Percentiles rank a stretch among this genome's conserved stretches.
Evolutionary conservation across 2,113 vertebrate species (phyloP).

Genomic region (Porphyrio hochstetteri): DNA sequence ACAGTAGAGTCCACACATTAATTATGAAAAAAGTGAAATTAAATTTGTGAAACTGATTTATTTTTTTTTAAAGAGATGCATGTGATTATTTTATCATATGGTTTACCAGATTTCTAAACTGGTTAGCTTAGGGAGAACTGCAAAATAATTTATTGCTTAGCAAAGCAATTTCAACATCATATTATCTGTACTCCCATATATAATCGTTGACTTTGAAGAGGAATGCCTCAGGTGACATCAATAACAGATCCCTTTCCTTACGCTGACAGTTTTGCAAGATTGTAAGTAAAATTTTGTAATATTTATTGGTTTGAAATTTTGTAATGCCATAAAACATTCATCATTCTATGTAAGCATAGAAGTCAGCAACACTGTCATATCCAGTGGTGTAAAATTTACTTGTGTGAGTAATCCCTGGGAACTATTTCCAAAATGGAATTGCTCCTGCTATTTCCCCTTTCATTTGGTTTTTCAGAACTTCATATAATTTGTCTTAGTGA

Average conservation of each 20-base stretch:
- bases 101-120: background rate
- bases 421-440: background rate
- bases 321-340: background rate
- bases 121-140: background rate
- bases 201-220: background rate
- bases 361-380: background rate
- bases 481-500: background rate
- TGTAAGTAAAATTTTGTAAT: background rate
- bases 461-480: background rate
- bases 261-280: background rate
- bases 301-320: slow-evolving; percentile 14
- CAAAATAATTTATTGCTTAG: background rate
- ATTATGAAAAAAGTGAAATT: background rate
- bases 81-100: background rate
- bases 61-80: background rate
- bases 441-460: background rate
- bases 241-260: background rate
- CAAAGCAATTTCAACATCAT: background rate
- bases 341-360: background rate
- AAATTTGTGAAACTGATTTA: background rate
- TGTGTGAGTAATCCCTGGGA: background rate
- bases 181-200: background rate
- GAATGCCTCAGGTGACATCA: background rate
- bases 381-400: background rate
- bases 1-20: background rate